phyloP scores from a whole-genome alignment of 2,113 vertebrate genomes.

The Sylvietta virens region DNA sequence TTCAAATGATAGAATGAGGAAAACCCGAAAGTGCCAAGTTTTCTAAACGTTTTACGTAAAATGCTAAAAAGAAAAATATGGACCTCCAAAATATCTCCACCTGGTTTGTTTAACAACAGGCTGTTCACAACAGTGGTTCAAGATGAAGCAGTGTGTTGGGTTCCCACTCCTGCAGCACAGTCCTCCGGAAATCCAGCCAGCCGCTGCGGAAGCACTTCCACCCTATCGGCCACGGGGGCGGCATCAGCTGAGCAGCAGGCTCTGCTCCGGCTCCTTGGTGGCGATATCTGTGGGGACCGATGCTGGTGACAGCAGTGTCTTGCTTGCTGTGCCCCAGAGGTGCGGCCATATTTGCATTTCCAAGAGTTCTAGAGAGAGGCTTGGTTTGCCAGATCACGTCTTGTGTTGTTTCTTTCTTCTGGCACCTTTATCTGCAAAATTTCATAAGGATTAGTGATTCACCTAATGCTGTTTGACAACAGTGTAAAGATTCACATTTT shows the following conservation, averaged over 20 bases:
- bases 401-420: background rate
- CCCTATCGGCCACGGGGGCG: fast-evolving
- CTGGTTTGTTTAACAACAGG: background rate
- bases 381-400: background rate
- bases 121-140: background rate
- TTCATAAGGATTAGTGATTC: background rate
- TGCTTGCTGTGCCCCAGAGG: background rate
- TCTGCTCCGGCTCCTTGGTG: background rate
- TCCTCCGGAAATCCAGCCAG: background rate
- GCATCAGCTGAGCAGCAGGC: background rate
- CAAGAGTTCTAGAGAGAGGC: background rate
- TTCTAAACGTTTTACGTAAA: background rate
- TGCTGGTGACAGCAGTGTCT: background rate
- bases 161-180: background rate
- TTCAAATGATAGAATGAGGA: background rate
- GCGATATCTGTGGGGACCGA: fast-evolving
- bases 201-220: fast-evolving
- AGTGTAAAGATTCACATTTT: background rate
- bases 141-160: background rate
- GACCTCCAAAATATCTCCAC: no score
- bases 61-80: background rate
- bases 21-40: background rate
- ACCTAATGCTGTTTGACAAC: background rate
- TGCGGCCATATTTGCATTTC: background rate
- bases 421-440: background rate